Base-by-base conservation (phyloP, 2,888 invertebrate genomes). In the Pollenia labialis region DNA sequence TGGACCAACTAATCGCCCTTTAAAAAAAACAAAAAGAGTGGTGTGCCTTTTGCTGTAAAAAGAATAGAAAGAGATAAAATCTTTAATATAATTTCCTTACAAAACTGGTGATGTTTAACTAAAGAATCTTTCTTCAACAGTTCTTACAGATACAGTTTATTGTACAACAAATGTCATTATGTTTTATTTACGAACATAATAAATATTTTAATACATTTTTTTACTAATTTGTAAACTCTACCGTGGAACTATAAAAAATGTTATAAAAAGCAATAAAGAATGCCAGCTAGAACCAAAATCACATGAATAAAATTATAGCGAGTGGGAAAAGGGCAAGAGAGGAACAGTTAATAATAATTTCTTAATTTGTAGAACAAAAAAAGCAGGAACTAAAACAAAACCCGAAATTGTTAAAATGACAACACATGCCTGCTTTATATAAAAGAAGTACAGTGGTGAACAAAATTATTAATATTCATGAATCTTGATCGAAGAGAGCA, bases 161-260 rank as follows among this genome's bases (percentile, higher is more conserved):
- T 16, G n/a, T 32, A 16, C 9, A 46, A 4, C 74, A 44, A 18
- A 32, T 54, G 54, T 62, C 60, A 62, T 82, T 76, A 62, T 14
- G 46, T n/a, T n/a, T 76, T 71, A 82, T 82, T 75, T 82, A 76
- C 64, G 60, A 69, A 40, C n/a, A 42, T 56, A 71, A 77, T 71
- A 71, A 64, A 80, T 44, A 64, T 71, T 46, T 72, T 46, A 72
- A 81, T 62, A 62, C n/a, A n/a, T 66, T 23, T 18, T 52, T 56
- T 66, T 56, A 66, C 48, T 64, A 81, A 56, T 72, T 81, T 66
- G 71, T 81, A 48, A 74, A 74, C 14, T 72, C 62, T 71, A 72
- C 54, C 44, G 64, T 72, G 72, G 66, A 64, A 74, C 81, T 58
- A 74, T 66, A 32, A 74, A 72, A 71, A 58, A 2, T 18, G 14